Evolutionary conservation across 2,113 vertebrate genomes (phyloP), one percentile per base, ranked within the genome.

Genomic region (Proteles cristata): DNA sequence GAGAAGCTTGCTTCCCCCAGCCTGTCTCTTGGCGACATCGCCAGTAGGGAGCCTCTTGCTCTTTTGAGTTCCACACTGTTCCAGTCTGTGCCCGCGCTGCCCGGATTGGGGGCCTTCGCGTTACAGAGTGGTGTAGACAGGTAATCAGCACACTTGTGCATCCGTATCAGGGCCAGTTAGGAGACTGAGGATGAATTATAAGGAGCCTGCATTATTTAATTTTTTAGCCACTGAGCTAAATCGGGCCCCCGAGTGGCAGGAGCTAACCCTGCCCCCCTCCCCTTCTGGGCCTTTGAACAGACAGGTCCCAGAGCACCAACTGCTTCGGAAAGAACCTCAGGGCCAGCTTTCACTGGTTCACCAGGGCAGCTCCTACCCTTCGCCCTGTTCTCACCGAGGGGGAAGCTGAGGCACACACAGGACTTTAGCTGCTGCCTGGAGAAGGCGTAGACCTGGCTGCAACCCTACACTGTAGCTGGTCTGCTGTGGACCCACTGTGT

Each of bases 21-120:
- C 1, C 5, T 43, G 25, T 45, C 35, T 81, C 68, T 79, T 33
- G 48, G 66, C 39, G 86, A 10, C 1, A 0, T 9, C 43, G 17
- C 43, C 16, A 16, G 16, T 9, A 35, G 4, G 65, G 33, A 61
- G 15, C 48, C 5, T 14, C 68, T 28, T 14, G n/a, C 35, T 43
- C 76, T 74, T 73, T 50, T 89, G 14, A 23, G 55, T 69, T 90
- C 55, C 4, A 0, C 66, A 17, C 19, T 77, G n/a, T 53, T 69
- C 69, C 39, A 19, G 21, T 43, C n/a, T 1, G 76, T 12, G 16
- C 35, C 77, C 25, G 2, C 0, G 4, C 26, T 0, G 0, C 23
- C 23, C 35, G 45, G 2, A 33, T 7, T 35, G 55, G 25, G 11
- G 63, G 63, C 17, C 3, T 43, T 35, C 0, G 2, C 39, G 26